Base-by-base conservation (phyloP, 2,797 vertebrate genomes). In the Nyctibius grandis region DNA sequence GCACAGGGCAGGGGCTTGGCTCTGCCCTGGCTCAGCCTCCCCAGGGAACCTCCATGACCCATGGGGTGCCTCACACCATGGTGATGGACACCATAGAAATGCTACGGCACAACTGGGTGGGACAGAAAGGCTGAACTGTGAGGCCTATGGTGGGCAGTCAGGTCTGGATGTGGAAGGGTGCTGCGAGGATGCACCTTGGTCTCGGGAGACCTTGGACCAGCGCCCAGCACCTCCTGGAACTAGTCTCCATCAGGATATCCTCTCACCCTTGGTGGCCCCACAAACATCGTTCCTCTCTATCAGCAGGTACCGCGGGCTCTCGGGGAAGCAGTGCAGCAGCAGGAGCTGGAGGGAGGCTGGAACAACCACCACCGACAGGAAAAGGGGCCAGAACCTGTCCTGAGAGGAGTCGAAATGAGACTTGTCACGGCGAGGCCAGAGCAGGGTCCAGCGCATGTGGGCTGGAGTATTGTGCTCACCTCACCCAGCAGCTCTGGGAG, bases 301-400 rank as follows among this genome's bases (percentile, higher is more conserved):
- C 91, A 99, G 97, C 85, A 99, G 97, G 96, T 99, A 99, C 3
- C 99, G 98, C 0, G 99, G 99, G 95, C 99, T 99, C 97, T 99
- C 99, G 5, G 99, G 99, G 97, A 99, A 99, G 98, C 98, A 99
- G 83, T 98, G 98, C 95, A 99, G 98, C 94, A 99, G 95, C 80
- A 98, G 83, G 75, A 99, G 96, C 95, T 99, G 99, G 53, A 99
- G 60, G 38, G 96, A 91, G 36, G 98, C 98, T 1, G 99, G 99
- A 70, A 98, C 53, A 21, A 98, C 97, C 48, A 99, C 97, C 65
- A 99, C 76, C 0, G 99, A 98, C 53, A 99, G 97, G 48, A 99
- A 98, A 83, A 99, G 88, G 51, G 99, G 99, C 99, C 99, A 99
- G 90, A 98, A 76, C 64, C 98, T 97, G 75, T 99, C 98, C 99